A percentile compares a stretch with the other conserved stretches of the same genome.
Conservation (phyloP, 2,113 vertebrate genomes). For the Orientallactaga bullata region DNA sequence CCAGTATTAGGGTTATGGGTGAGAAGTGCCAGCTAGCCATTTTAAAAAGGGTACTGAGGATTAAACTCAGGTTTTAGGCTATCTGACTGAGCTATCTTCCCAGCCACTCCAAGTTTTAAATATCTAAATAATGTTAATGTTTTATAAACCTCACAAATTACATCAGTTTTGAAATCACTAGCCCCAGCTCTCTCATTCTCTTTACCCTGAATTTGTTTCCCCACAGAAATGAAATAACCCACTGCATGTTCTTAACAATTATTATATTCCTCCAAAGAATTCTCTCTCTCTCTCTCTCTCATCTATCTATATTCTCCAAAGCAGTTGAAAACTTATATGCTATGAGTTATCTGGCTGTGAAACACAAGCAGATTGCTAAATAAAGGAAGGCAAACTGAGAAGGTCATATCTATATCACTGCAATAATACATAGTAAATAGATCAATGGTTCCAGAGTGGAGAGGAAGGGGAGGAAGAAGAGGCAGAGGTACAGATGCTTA, state of each 20-base stretch:
- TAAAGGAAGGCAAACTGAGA: neutral
- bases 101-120: too few relatives aligned
- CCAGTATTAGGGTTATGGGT: too few relatives aligned
- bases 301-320: neutral
- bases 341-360: neutral
- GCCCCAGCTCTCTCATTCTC: neutral
- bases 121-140: neutral
- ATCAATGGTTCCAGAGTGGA: neutral
- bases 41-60: too few relatives aligned
- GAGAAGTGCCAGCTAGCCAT: too few relatives aligned
- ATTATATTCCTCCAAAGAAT: neutral
- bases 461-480: neutral
- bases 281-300: too few relatives aligned
- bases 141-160: neutral
- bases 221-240: neutral
- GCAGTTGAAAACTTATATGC: neutral
- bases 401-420: neutral
- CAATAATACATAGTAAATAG: neutral
- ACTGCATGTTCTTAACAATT: neutral
- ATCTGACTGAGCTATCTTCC: too few relatives aligned
- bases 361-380: neutral
- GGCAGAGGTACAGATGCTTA: neutral
- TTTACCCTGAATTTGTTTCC: neutral
- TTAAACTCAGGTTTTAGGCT: too few relatives aligned
- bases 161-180: neutral